A percentile compares a stretch with the other conserved stretches of the same genome.
phyloP scores from a whole-genome alignment of 2,113 vertebrate species.

The Chaetodon auriga region DNA sequence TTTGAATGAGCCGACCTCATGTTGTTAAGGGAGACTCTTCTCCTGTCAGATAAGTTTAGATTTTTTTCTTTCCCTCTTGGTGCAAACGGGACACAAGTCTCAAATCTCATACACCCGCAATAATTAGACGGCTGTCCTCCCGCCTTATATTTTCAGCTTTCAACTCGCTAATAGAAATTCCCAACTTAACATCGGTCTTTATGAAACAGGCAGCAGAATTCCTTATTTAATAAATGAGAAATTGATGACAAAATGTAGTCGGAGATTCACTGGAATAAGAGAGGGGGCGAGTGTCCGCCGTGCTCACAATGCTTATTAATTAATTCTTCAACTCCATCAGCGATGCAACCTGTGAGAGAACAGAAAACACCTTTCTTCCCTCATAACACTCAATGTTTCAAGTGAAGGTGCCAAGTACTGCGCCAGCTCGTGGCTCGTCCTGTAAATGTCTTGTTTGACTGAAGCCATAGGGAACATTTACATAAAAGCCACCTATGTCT shows the following conservation, averaged over 20 bases:
- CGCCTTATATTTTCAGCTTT: background rate
- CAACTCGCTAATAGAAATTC: background rate
- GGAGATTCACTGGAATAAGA: background rate
- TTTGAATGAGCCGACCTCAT: background rate
- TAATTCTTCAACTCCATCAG: constrained; percentile 1
- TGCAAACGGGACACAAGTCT: background rate
- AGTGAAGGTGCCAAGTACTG: background rate
- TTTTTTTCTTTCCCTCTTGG: background rate
- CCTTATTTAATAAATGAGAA: background rate
- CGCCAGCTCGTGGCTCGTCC: background rate
- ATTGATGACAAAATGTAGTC: background rate
- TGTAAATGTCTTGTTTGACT: background rate
- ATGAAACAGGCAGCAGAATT: background rate
- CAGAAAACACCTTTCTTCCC: constrained; percentile 18
- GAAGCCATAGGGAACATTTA: background rate
- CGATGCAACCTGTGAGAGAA: background rate
- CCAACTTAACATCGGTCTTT: background rate
- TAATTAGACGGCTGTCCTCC: background rate
- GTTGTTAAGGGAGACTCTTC: background rate
- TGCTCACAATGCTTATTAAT: background rate
- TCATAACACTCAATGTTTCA: background rate
- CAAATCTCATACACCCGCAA: background rate
- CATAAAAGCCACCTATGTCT: background rate
- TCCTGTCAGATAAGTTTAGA: background rate
- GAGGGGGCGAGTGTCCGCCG: background rate